Evolutionary conservation across 1,140 invertebrate species (phyloP).

Genomic region (Augochlora pura): DNA sequence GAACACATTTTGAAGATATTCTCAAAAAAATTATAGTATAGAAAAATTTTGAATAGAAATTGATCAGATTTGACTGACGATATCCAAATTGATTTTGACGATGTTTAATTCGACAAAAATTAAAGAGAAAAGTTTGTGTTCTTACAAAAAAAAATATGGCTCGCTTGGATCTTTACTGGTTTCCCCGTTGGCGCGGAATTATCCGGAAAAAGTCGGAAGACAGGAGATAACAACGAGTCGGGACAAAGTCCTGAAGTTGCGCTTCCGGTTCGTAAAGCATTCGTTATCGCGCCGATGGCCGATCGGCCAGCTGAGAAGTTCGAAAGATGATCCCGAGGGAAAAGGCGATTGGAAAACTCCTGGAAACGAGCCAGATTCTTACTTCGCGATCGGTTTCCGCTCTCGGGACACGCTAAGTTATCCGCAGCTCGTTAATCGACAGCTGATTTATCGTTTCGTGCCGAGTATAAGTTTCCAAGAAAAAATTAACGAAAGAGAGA

Average conservation of each 20-base stretch:
- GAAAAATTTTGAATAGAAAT: too few species aligned
- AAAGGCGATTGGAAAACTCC: conserved; percentile 38
- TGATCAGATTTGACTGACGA: too few species aligned
- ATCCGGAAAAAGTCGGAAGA: background rate
- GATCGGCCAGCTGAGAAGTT: conserved; percentile 36
- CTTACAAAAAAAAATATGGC: background rate
- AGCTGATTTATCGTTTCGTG: conserved; percentile 47
- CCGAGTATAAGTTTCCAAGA: conserved; percentile 32
- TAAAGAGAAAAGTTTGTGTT: background rate
- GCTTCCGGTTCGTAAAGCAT: conserved; percentile 36
- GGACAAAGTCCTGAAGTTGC: conserved; percentile 29
- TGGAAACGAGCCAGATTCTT: conserved; percentile 54
- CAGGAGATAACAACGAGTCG: background rate
- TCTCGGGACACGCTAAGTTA: conserved; percentile 41
- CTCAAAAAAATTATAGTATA: too few species aligned
- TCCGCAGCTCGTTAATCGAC: conserved; percentile 56
- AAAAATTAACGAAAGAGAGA: background rate
- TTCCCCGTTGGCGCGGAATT: background rate
- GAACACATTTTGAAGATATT: too few species aligned
- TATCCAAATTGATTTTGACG: too few species aligned
- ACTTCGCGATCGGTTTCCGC: conserved; percentile 28
- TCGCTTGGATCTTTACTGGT: too few species aligned
- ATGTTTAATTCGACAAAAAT: too few species aligned
- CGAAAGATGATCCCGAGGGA: conserved; percentile 22
- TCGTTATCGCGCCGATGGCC: conserved; percentile 50